phyloP scores from a whole-genome alignment of 2,113 vertebrate species.

The Phasianus colchicus region DNA sequence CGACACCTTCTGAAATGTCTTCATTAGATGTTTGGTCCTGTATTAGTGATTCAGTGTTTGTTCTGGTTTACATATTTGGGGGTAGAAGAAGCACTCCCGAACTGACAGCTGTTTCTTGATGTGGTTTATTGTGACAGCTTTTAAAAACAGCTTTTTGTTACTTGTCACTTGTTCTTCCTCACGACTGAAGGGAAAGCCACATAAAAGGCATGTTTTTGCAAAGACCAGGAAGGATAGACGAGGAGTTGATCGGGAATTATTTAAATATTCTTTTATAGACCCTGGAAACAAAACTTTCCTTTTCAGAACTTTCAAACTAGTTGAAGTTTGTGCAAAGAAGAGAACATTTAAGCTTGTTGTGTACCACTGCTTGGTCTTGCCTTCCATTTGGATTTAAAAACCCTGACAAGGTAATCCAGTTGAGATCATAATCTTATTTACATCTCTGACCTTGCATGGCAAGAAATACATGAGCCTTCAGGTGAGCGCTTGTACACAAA shows the following conservation, averaged over 20 bases:
- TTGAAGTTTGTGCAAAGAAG: background rate
- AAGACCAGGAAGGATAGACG: background rate
- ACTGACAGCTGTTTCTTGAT: background rate
- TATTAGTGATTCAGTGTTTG: background rate
- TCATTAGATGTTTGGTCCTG: background rate
- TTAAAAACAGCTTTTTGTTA: background rate
- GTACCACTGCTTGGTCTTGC: constrained; percentile 8
- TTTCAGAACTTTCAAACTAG: background rate
- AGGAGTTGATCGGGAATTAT: background rate
- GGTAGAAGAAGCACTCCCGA: background rate
- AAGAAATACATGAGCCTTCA: background rate
- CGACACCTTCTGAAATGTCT: background rate
- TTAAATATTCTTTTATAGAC: background rate
- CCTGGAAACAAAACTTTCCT: background rate
- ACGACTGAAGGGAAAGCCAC: background rate
- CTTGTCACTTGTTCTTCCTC: background rate
- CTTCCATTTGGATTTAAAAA: constrained; percentile 17
- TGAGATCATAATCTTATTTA: constrained; percentile 50
- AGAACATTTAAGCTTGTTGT: background rate
- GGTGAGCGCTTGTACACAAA: background rate
- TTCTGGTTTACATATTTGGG: background rate
- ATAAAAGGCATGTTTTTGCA: background rate
- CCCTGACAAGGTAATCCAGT: background rate
- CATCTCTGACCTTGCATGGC: background rate
- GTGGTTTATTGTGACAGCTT: background rate